Evolutionary conservation across 2,797 vertebrate species (phyloP), one percentile per base, ranked within the genome.

Genomic region (Arrhamphus sclerolepis): DNA sequence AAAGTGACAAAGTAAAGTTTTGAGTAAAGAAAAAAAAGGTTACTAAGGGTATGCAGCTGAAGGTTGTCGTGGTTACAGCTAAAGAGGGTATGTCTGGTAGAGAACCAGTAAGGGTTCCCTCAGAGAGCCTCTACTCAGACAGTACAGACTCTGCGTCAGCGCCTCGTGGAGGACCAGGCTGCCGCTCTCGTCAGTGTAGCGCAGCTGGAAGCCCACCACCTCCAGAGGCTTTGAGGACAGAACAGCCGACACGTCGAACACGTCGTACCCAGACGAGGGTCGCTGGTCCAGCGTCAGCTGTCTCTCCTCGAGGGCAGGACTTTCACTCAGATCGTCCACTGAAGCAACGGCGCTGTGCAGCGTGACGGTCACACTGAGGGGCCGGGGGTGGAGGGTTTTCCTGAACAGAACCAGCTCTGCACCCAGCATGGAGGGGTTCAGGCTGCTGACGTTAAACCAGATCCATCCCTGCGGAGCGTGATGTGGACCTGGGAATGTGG

Each of bases 171-270:
- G 81, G 38, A 87, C 83, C 70, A 88, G 78, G 56, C 88, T 92
- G 22, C 91, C 89, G 1, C 81, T 89, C 74, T 94, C 90, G 0
- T 94, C 92, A 3, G 72, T 90, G 22, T 92, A 93, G 16, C 79
- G 85, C 18, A 92, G 71, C 85, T 91, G 87, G 55, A 91, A 93
- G 3, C 89, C 77, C 20, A 89, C 46, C 14, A 55, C 24, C 24
- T 84, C 76, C 61, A 58, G 64, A 10, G 57, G 71, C 54, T 40
- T 76, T 52, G 3, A 40, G 6, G 54, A 49, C 65, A 92, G 73
- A 28, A 83, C 72, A 0, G 72, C 50, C 1, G 89, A 89, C 42
- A 87, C 88, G 1, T 93, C 84, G 16, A 92, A 93, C 40, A 89
- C 81, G 0, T 92, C 92, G 9, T 91, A 94, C 24, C 91, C 91